Evolutionary conservation across 2,797 vertebrate genomes (phyloP), one percentile per base, ranked within the genome.

Genomic region (Coracias cyanogaster): DNA sequence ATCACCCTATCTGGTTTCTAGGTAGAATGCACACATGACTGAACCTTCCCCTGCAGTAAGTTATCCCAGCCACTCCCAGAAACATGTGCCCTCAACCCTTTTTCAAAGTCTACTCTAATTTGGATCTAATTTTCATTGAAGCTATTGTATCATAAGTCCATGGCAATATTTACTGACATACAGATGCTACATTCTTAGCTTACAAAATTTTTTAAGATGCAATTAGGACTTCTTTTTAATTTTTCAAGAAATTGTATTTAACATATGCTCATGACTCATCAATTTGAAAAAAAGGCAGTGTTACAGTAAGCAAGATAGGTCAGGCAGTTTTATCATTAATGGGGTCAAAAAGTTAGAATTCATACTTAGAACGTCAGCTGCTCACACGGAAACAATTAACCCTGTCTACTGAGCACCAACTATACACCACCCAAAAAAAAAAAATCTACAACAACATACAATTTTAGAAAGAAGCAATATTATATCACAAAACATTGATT

Each of bases 301-400:
- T 89, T 94, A 94, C 93, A 94, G 70, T 87, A 89, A 96, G 82
- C 18, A 49, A 93, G 84, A 96, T 18, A 86, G 71, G 70, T 73
- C 88, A 93, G 90, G 84, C 93, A 91, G 76, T 61, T 93, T 37
- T 92, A 83, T 92, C 91, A 96, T 95, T 96, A 97, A 96, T 66
- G 74, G 78, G 76, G 33, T 82, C 96, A 96, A 78, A 86, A 96
- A 89, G 91, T 83, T 96, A 89, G 82, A 96, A 96, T 91, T 96
- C 57, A 37, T 64, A 81, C 92, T 97, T 95, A 91, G 96, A 96
- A 95, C 35, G 29, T 33, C 2, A 2, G 26, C 20, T 93, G 46
- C 71, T 93, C 89, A 83, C 55, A 70, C 19, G 55, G 60, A 88
- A 94, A 82, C 33, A 87, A 89, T 89, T 96, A 93, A 90, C 79